Conservation (phyloP, 2,797 vertebrate genomes). For the Danio kyathit region DNA sequence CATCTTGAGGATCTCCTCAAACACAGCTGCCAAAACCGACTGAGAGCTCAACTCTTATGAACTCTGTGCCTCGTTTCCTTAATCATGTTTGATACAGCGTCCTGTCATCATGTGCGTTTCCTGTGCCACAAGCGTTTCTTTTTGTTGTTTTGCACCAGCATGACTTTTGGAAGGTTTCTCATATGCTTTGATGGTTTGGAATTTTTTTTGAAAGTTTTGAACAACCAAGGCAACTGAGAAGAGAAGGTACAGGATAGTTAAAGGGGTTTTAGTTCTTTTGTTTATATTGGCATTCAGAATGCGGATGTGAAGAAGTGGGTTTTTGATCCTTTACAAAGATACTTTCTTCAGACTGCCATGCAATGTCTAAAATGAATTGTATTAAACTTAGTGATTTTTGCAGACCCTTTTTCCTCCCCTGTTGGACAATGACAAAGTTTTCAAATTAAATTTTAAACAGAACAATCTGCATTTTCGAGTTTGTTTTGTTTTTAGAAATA, state of each 20-base stretch:
- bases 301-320: background rate
- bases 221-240: background rate
- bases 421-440: constrained; percentile 69
- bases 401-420: constrained; percentile 58
- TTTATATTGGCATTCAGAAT: constrained; percentile 8
- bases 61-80: constrained; percentile 30
- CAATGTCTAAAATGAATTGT: constrained; percentile 60
- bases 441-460: constrained; percentile 75
- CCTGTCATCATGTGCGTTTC: background rate
- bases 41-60: constrained; percentile 12
- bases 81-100: constrained; percentile 9
- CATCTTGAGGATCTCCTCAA: constrained; percentile 4
- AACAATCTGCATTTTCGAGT: constrained; percentile 59
- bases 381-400: constrained; percentile 69
- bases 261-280: background rate
- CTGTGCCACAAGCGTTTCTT: constrained; percentile 21
- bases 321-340: background rate
- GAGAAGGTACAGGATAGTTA: background rate
- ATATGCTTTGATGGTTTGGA: background rate
- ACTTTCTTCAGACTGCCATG: constrained; percentile 55
- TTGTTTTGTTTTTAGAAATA: background rate
- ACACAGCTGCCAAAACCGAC: constrained; percentile 42
- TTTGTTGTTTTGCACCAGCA: background rate
- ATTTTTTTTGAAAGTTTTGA: background rate
- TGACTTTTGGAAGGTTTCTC: constrained; percentile 13